Base-by-base conservation (phyloP, 2,113 vertebrate species). In the Saguinus midas region DNA sequence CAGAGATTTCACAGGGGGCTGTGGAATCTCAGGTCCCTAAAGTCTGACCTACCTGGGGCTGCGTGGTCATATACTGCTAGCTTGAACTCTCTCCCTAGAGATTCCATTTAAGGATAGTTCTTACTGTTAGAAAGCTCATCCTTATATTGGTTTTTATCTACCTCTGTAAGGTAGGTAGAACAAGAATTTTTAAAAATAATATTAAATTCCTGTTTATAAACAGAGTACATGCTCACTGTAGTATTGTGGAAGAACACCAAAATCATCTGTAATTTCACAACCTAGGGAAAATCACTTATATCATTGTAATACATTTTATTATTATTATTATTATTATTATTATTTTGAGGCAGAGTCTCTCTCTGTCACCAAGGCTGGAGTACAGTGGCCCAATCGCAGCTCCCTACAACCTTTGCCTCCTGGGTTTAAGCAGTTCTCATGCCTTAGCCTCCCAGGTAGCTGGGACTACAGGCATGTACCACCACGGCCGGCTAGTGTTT, bases 141-240 rank as follows among this genome's bases (percentile, higher is more conserved):
- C 45, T 94, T 93, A 23, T 92, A 57, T 70, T 90, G 25, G 17
- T 89, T 84, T 95, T 93, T 85, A 79, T 89, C 57, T 64, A 61
- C 48, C 72, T 82, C 43, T 89, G 52, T 83, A 55, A 93, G 35
- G 84, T 79, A 91, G 58, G 40, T 75, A 86, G 66, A 21, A 70
- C 12, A 85, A 21, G 10, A 35, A 73, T 83, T 87, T 95, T 87
- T 35, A 78, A 78, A 90, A 88, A 50, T 20, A 90, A 81, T 57
- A 91, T 70, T 40, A 50, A 68, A 87, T 94, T 95, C 96, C 52
- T 91, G 17, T 37, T 91, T 91, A 75, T 95, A 86, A 81, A 96
- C 94, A 89, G 73, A 91, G 20, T 73, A 8, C 32, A 8, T 91
- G 58, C 17, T 94, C 43, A 85, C 85, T 94, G 20, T 87, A 89